phyloP scores from a whole-genome alignment of 1,140 invertebrate species.

The Eurosta solidaginis region DNA sequence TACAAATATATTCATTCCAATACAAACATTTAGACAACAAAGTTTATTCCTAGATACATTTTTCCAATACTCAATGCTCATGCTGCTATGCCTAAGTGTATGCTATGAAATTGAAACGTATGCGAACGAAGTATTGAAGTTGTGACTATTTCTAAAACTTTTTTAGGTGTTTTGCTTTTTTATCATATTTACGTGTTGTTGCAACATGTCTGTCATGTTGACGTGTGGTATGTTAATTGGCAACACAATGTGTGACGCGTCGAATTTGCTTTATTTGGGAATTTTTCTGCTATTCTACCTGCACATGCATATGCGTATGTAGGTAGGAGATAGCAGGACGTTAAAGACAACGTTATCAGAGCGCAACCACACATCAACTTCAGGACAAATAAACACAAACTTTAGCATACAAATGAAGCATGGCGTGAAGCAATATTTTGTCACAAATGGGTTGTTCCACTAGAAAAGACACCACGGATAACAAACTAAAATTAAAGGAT shows the following conservation, averaged over 20 bases:
- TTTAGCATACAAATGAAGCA: neutral
- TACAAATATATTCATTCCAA: no score
- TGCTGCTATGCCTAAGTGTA: no score
- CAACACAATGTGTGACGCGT: neutral
- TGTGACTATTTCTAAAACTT: neutral
- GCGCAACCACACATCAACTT: neutral
- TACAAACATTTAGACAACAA: no score
- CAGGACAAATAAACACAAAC: neutral
- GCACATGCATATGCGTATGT: neutral
- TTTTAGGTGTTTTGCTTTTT: neutral
- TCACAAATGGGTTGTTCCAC: no score
- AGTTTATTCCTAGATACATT: no score
- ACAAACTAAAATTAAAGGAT: no score
- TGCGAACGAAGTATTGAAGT: neutral
- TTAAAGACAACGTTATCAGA: neutral
- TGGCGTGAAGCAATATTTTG: neutral
- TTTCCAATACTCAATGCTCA: no score
- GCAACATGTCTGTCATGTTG: slow-evolving; percentile 18
- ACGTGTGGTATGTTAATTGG: slow-evolving; percentile 20
- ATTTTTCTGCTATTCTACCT: neutral
- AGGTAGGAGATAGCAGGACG: neutral
- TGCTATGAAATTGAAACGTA: no score
- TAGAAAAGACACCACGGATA: no score
- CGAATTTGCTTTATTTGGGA: neutral
- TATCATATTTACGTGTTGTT: slow-evolving; percentile 17